These are phyloP conservation scores for Kryptopterus vitreolus DNA, from an alignment of 2,797 vertebrate species.

Conservation along the genomic window DNA sequence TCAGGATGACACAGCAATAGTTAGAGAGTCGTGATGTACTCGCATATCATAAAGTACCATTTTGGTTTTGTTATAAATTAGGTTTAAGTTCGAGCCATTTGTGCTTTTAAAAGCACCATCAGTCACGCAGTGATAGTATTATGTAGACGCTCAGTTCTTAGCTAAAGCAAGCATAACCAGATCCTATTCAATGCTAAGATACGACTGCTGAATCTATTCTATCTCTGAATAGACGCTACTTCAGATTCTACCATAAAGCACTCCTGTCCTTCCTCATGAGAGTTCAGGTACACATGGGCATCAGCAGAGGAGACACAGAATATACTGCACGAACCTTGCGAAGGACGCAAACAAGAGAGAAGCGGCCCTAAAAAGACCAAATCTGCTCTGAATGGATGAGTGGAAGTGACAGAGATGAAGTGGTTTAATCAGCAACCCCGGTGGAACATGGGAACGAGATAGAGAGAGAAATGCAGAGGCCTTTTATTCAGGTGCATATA, in stretches of 20 bases:
- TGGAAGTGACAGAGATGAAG: slow-evolving; percentile 57
- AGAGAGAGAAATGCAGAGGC: slow-evolving; percentile 19
- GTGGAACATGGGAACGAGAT: slow-evolving; percentile 26
- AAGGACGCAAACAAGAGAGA: slow-evolving; percentile 39
- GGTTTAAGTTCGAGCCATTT: not conserved
- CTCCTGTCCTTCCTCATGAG: not conserved
- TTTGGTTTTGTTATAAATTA: not conserved
- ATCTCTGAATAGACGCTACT: not conserved
- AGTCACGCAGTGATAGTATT: not conserved
- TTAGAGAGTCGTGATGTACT: not conserved
- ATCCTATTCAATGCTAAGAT: not conserved
- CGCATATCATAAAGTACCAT: not conserved
- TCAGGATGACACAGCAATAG: not conserved
- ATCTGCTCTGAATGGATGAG: slow-evolving; percentile 45
- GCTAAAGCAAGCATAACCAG: not conserved
- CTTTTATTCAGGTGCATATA: slow-evolving; percentile 32
- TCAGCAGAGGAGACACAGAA: slow-evolving; percentile 12
- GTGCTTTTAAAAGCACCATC: not conserved
- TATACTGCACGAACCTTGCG: slow-evolving; percentile 6
- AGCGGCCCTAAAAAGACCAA: slow-evolving; percentile 27
- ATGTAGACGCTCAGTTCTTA: not conserved
- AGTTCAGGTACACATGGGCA: slow-evolving; percentile 14
- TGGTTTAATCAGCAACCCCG: slow-evolving; percentile 57
- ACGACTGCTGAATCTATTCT: not conserved
- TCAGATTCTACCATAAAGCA: not conserved